A percentile compares a stretch with the other conserved stretches of the same genome.
Conservation (phyloP, 2,888 invertebrate genomes). For the Atethmia centrago region DNA sequence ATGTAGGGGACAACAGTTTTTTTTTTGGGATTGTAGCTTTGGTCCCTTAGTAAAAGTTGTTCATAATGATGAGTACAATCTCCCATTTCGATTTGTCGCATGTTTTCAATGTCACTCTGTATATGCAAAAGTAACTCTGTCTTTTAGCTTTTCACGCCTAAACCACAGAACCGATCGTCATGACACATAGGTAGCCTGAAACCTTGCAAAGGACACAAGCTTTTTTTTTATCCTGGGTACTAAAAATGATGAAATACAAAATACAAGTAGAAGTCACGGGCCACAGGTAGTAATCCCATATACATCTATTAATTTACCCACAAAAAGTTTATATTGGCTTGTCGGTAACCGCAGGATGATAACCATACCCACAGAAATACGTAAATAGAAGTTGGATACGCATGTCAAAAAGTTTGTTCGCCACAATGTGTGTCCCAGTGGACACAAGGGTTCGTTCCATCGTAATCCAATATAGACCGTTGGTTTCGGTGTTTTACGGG, state of each 20-base stretch:
- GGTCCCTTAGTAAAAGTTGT: too few relatives aligned
- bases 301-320: neutral
- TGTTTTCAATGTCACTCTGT: too few relatives aligned
- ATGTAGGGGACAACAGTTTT: too few relatives aligned
- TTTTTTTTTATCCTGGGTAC: neutral
- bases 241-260: neutral
- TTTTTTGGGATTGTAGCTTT: too few relatives aligned
- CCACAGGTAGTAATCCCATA: neutral
- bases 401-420: conserved; percentile 29
- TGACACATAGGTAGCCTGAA: too few relatives aligned
- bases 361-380: conserved; percentile 9
- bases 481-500: neutral
- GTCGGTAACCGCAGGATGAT: neutral
- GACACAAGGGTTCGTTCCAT: conserved; percentile 4
- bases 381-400: conserved; percentile 35
- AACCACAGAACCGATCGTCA: too few relatives aligned
- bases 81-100: too few relatives aligned
- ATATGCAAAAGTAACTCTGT: too few relatives aligned
- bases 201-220: too few relatives aligned
- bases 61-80: too few relatives aligned
- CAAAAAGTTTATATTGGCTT: neutral
- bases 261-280: neutral
- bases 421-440: conserved; percentile 19
- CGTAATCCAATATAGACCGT: conserved; percentile 6
- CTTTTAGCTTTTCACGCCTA: too few relatives aligned